These are phyloP conservation scores for Leptinotarsa undecemlineata DNA, from an alignment of 1,140 invertebrate species.

Conservation along the genomic window DNA sequence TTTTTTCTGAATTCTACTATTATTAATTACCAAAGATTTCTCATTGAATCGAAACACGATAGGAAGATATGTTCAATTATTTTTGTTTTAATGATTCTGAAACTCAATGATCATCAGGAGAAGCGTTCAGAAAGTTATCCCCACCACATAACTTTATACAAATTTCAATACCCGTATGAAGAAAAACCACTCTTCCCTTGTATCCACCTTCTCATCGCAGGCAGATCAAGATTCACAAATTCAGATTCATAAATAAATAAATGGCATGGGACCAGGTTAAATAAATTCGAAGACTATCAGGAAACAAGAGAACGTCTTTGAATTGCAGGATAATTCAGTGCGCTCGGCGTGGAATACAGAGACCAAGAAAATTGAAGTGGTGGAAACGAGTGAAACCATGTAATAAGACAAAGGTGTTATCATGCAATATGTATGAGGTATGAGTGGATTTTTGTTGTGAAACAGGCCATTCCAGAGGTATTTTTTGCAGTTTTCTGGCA, in stretches of 20 bases:
- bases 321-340: conserved; percentile 6
- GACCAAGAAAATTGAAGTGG: conserved; percentile 1
- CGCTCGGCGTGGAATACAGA: neutral
- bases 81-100: too few relatives aligned
- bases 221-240: conserved; percentile 5
- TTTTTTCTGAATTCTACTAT: too few relatives aligned
- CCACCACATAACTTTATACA: neutral
- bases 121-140: too few relatives aligned
- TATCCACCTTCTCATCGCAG: neutral
- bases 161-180: neutral
- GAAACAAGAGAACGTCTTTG: conserved; percentile 7
- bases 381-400: conserved; percentile 5
- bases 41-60: too few relatives aligned
- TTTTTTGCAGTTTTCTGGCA: neutral
- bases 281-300: conserved; percentile 6
- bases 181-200: neutral
- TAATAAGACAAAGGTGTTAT: conserved; percentile 6
- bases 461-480: neutral
- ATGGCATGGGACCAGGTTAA: neutral
- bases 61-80: too few relatives aligned
- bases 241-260: conserved; percentile 4
- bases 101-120: too few relatives aligned
- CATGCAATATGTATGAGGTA: conserved; percentile 3
- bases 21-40: too few relatives aligned
- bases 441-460: conserved; percentile 3